Conservation (phyloP, 2,888 invertebrate species). For the Palloptera scutellata region DNA sequence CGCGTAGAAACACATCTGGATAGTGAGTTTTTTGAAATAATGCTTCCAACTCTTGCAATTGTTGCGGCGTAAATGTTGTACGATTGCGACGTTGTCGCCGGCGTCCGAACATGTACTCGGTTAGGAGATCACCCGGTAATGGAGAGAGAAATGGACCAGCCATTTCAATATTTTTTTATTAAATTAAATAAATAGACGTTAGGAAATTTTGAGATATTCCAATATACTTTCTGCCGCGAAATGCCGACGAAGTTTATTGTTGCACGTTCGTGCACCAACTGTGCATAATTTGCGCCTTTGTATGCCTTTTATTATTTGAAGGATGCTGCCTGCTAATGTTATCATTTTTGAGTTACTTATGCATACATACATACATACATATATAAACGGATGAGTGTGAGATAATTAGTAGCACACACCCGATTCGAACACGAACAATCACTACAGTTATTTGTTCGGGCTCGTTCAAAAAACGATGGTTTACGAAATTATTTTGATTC, state of each 20-base stretch:
- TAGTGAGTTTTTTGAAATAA: constrained; percentile 95
- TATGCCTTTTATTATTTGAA: constrained; percentile 49
- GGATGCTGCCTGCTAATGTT: constrained; percentile 37
- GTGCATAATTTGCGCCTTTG: constrained; percentile 47
- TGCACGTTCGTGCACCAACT: constrained; percentile 50
- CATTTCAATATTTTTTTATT: constrained; percentile 66
- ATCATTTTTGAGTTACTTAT: constrained; percentile 35
- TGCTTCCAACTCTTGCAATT: constrained; percentile 88
- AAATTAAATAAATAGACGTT: neutral
- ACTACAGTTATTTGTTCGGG: neutral
- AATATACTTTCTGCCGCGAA: constrained; percentile 4
- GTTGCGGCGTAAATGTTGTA: constrained; percentile 94
- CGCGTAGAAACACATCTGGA: constrained; percentile 83
- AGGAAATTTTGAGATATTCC: neutral
- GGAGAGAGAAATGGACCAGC: constrained; percentile 88
- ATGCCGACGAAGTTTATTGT: constrained; percentile 29
- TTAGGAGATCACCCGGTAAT: constrained; percentile 84
- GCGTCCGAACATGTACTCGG: constrained; percentile 92
- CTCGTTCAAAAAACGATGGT: neutral
- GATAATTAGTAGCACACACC: constrained; percentile 38
- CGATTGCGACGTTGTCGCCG: constrained; percentile 88
- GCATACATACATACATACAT: constrained; percentile 17
- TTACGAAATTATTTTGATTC: constrained; percentile 13
- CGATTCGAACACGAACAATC: constrained; percentile 41
- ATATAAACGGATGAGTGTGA: constrained; percentile 17